Percentiles rank a stretch among this genome's conserved stretches.
Evolutionary conservation across 2,113 vertebrate species (phyloP).

Genomic region (Scartelaos histophorus): DNA sequence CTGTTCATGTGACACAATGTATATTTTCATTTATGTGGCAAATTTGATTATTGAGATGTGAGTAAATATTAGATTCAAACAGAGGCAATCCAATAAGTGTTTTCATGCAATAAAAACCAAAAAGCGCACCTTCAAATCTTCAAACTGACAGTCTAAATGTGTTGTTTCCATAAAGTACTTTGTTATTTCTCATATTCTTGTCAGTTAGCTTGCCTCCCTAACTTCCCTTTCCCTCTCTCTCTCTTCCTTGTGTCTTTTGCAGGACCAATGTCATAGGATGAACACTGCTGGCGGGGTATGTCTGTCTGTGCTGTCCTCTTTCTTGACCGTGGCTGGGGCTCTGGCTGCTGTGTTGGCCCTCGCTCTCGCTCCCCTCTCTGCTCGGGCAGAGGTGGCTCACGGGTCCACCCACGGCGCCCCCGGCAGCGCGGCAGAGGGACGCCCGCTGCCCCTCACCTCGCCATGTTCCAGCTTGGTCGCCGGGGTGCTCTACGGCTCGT

Average conservation of each 20-base stretch:
- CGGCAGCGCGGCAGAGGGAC: constrained; percentile 83
- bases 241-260: constrained; percentile 51
- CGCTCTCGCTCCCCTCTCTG: constrained; percentile 64
- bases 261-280: constrained; percentile 99
- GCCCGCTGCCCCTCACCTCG: constrained; percentile 47
- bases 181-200: not conserved
- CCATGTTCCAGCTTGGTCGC: constrained; percentile 95
- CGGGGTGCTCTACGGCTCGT: constrained; percentile 96
- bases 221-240: constrained; percentile 5
- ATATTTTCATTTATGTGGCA: no score
- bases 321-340: constrained; percentile 85
- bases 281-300: constrained; percentile 99
- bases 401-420: constrained; percentile 80
- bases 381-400: constrained; percentile 62
- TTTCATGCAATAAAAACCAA: no score
- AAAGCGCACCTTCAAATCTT: no score
- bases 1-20: no score
- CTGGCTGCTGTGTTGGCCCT: constrained; percentile 70
- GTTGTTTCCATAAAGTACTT: not conserved
- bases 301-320: constrained; percentile 97
- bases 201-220: not conserved
- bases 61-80: no score
- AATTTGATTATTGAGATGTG: no score
- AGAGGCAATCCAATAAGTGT: no score
- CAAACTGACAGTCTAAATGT: no score